Evolutionary conservation across 2,113 vertebrate genomes (phyloP), one percentile per base, ranked within the genome.

Genomic region (Eidolon helvum): DNA sequence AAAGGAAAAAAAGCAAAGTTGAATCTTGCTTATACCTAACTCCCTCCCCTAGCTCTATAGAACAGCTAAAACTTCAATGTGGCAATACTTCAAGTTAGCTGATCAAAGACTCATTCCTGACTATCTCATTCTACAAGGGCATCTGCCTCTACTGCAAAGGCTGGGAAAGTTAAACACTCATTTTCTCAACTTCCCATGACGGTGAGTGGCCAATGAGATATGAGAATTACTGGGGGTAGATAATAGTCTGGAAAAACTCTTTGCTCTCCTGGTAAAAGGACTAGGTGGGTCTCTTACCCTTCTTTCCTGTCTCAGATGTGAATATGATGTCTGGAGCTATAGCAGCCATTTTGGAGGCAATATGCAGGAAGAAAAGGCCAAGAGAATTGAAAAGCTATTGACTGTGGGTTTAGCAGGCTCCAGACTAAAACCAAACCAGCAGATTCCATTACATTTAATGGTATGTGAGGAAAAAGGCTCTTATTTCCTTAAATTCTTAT

Each of bases 311-410:
- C 75, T 97, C 83, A 91, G 43, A 75, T 65, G 48, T 19, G 80
- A 77, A 30, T 71, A 59, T 26, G 21, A 61, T 61, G 35, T 38
- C 69, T 91, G 65, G 55, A 96, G 38, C 71, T 90, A 11, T 43
- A 79, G 61, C 38, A 94, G 35, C 71, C n/a, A 38, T 88, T 95
- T 72, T 88, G 80, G 89, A 90, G 22, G 40, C 40, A 94, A 87
- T 24, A 88, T 57, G 61, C 11, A 35, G 21, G 65, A 93, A 68
- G 43, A 57, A 72, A 97, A 90, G 78, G 38, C 69, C 87, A 74
- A 92, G 35, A 83, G 35, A 53, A 53, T 0, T 85, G 65, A 87
- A 66, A n/a, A 53, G 66, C 63, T 74, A 16, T 83, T 19, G 18
- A 38, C 26, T 19, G 3, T 80, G 79, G 74, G 33, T 71, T 87